Conservation (phyloP, 1,140 invertebrate genomes). For the Ooceraea biroi region DNA sequence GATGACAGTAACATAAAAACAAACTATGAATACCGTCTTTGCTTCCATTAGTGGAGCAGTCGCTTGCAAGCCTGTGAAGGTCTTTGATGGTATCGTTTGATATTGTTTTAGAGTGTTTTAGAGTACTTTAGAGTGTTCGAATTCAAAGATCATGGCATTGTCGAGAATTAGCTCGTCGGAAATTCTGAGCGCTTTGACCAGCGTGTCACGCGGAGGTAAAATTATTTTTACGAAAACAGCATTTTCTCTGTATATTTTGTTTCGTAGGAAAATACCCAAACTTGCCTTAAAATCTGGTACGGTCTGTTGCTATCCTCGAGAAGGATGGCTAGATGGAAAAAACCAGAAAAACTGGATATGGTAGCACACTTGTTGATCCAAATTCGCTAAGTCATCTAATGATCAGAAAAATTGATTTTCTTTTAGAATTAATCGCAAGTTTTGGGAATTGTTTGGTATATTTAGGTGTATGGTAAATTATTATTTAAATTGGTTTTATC, state of each 20-base stretch:
- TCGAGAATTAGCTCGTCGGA: constrained; percentile 50
- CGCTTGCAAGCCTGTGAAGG: too few species aligned
- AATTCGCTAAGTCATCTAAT: not conserved
- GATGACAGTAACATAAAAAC: too few species aligned
- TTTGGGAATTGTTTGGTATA: not conserved
- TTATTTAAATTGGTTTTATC: not conserved
- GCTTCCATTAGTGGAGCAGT: too few species aligned
- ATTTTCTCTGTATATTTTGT: not conserved
- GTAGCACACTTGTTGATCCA: not conserved
- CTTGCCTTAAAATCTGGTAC: not conserved
- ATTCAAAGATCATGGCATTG: constrained; percentile 57
- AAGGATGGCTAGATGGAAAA: not conserved
- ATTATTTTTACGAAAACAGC: not conserved
- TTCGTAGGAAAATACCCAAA: too few species aligned
- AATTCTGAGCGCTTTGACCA: constrained; percentile 40
- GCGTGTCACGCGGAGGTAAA: constrained; percentile 59
- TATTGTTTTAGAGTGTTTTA: not conserved
- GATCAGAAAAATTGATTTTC: not conserved
- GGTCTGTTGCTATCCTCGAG: not conserved
- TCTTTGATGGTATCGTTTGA: too few species aligned
- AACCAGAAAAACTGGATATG: not conserved
- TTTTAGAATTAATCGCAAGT: not conserved
- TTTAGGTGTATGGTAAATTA: not conserved
- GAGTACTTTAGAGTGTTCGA: not conserved
- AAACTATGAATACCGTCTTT: too few species aligned